These are phyloP conservation scores for Lamellibrachia satsuma DNA, from an alignment of 2,888 invertebrate genomes.

Conservation along the genomic window DNA sequence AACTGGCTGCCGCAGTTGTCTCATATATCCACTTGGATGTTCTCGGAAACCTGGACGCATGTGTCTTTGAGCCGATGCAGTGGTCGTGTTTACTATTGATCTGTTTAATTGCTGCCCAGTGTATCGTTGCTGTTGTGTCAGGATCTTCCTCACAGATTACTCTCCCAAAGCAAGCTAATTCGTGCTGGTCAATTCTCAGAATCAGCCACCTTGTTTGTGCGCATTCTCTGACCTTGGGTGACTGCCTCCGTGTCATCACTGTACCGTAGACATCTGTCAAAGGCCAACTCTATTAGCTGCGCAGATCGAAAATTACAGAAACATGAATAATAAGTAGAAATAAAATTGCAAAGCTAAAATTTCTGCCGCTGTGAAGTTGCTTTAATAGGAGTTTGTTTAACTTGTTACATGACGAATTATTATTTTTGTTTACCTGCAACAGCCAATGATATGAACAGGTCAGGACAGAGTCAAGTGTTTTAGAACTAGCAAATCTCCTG, in stretches of 20 bases:
- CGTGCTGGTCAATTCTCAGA: neutral
- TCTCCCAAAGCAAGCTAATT: constrained; percentile 8
- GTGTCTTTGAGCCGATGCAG: neutral
- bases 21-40: neutral
- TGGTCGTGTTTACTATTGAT: constrained; percentile 6
- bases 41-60: neutral
- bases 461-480: neutral
- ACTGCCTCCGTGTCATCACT: neutral
- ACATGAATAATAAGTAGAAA: neutral
- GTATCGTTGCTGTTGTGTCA: neutral
- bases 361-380: neutral
- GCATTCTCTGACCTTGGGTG: constrained; percentile 12
- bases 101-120: constrained; percentile 12
- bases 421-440: neutral
- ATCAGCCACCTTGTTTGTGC: neutral
- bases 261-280: neutral
- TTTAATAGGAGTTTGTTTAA: neutral
- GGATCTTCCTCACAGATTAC: neutral
- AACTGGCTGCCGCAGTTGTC: neutral
- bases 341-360: neutral
- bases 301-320: neutral
- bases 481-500: neutral
- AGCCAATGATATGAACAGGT: neutral
- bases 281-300: neutral
- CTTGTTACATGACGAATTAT: neutral